These are phyloP conservation scores for Pycnomerus fuliginosus DNA, from an alignment of 2,888 invertebrate genomes.

Conservation along the genomic window DNA sequence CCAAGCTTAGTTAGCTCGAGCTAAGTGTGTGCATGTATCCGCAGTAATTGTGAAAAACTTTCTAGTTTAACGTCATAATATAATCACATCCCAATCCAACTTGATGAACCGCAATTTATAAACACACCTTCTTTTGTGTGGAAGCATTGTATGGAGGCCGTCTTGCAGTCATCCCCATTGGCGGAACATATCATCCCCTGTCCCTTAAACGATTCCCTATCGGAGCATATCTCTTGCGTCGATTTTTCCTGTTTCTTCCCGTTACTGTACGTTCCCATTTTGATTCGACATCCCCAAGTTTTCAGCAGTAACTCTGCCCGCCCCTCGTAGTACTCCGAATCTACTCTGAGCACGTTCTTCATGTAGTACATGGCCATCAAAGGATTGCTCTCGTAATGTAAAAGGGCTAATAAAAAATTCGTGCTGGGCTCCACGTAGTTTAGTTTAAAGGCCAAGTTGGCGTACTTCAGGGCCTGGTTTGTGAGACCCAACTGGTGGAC, in stretches of 20 bases:
- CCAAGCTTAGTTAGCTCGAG: no score
- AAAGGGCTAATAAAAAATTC: conserved; percentile 67
- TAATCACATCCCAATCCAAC: background rate
- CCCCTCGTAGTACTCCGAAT: conserved; percentile 56
- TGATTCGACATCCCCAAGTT: conserved; percentile 58
- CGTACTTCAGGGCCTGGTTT: conserved; percentile 63
- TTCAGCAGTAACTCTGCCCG: conserved; percentile 55
- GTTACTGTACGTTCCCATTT: conserved; percentile 42
- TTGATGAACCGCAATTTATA: no score
- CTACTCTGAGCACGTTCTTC: conserved; percentile 61
- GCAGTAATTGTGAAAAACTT: no score
- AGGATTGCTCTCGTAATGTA: conserved; percentile 64
- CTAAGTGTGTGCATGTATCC: no score
- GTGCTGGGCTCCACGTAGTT: conserved; percentile 70
- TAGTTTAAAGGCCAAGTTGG: conserved; percentile 62
- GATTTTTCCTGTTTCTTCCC: conserved; percentile 29
- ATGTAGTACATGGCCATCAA: conserved; percentile 63
- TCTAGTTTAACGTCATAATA: no score
- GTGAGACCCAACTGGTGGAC: conserved; percentile 64
- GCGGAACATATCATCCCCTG: conserved; percentile 49
- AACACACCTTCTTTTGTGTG: conserved; percentile 31
- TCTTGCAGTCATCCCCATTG: conserved; percentile 48
- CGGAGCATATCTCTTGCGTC: conserved; percentile 39
- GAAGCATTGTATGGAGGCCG: conserved; percentile 47
- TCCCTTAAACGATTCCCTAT: conserved; percentile 36